Evolutionary conservation across 2,113 vertebrate genomes (phyloP).

Genomic region (Triplophysa rosa): DNA sequence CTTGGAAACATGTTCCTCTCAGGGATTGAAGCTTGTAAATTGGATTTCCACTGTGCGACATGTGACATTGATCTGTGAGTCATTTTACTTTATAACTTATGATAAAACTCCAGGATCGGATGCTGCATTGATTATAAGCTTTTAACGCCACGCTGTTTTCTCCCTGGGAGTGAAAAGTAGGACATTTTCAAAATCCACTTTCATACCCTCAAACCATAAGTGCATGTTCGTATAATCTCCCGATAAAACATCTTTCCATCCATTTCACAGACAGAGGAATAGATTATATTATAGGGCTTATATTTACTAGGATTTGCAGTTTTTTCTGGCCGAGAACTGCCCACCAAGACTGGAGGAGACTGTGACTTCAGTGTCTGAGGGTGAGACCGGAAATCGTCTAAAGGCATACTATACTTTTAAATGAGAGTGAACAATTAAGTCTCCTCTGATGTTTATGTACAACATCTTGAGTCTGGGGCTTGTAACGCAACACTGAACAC

Average conservation of each 20-base stretch:
- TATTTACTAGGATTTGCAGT: neutral
- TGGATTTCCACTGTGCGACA: constrained; percentile 40
- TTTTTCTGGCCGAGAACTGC: neutral
- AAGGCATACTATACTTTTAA: neutral
- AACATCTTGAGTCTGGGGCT: neutral
- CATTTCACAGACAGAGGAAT: neutral
- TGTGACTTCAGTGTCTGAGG: too few species aligned
- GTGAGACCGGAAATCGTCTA: neutral
- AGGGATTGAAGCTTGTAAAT: constrained; percentile 31
- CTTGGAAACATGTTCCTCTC: neutral
- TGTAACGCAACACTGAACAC: neutral
- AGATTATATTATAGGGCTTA: too few species aligned
- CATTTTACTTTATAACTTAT: constrained; percentile 45
- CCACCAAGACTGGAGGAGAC: neutral
- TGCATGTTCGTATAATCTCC: constrained; percentile 21
- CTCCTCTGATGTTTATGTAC: neutral
- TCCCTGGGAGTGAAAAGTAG: constrained; percentile 18
- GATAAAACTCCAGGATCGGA: constrained; percentile 27
- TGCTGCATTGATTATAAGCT: constrained; percentile 38
- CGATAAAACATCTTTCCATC: constrained; percentile 24
- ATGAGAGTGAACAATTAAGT: neutral
- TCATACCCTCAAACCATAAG: neutral
- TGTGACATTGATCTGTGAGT: constrained; percentile 50
- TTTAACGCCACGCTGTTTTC: constrained; percentile 35
- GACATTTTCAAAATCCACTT: constrained; percentile 29